phyloP scores from a whole-genome alignment of 2,888 invertebrate genomes.

The Ichneumon xanthorius region DNA sequence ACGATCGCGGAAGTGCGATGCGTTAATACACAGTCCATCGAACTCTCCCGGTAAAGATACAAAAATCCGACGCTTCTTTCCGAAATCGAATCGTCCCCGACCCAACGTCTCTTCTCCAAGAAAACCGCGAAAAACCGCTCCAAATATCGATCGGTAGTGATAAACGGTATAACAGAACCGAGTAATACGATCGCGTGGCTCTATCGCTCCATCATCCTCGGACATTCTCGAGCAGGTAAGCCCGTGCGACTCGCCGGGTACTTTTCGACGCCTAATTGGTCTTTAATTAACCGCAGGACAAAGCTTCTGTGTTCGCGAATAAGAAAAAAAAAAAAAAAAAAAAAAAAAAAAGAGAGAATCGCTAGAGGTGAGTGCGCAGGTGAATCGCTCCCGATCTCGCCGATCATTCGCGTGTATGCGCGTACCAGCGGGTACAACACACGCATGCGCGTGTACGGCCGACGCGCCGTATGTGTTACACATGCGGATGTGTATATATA shows the following conservation, averaged over 20 bases:
- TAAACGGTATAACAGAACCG: not conserved
- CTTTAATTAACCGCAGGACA: conserved; percentile 14
- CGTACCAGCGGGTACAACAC: not conserved
- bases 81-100: not conserved
- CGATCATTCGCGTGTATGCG: conserved; percentile 4
- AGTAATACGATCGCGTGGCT: not conserved
- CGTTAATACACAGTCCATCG: not conserved
- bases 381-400: conserved; percentile 45
- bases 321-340: not conserved
- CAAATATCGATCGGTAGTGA: not conserved
- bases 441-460: conserved; percentile 9
- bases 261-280: conserved; percentile 13
- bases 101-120: not conserved
- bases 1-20: conserved; percentile 27
- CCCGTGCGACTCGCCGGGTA: not conserved
- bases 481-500: conserved; percentile 24
- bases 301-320: not conserved
- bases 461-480: conserved; percentile 28
- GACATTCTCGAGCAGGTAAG: not conserved
- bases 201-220: not conserved
- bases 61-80: not conserved
- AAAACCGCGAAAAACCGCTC: not conserved
- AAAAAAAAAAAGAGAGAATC: conserved; percentile 19
- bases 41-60: not conserved
- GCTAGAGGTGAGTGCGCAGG: conserved; percentile 21